phyloP scores from a whole-genome alignment of 1,140 invertebrate genomes.

The Eumeta japonica region DNA sequence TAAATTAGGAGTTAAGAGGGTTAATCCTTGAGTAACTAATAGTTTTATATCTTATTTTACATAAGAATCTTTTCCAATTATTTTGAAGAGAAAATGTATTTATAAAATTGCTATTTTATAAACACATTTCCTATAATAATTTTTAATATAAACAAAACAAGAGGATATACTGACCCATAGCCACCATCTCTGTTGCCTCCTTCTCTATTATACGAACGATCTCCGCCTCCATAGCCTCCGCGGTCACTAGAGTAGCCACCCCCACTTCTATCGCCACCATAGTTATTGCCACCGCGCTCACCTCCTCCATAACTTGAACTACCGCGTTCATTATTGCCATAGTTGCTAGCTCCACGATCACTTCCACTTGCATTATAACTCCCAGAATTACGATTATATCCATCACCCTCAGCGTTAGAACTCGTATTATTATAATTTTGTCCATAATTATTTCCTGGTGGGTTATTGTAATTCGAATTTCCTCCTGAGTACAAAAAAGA shows the following conservation, averaged over 20 bases:
- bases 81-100: too few relatives aligned
- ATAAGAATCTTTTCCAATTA: too few relatives aligned
- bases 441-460: conserved; percentile 28
- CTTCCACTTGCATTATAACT: conserved; percentile 10
- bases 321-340: conserved; percentile 33
- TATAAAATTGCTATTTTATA: too few relatives aligned
- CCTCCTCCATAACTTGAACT: conserved; percentile 35
- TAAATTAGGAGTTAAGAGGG: too few relatives aligned
- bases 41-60: too few relatives aligned
- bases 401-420: conserved; percentile 29
- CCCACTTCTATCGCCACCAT: conserved; percentile 17
- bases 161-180: conserved; percentile 39
- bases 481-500: too few relatives aligned
- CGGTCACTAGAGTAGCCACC: conserved; percentile 29
- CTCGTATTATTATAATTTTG: conserved; percentile 31
- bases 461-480: conserved; percentile 20
- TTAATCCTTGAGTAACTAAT: too few relatives aligned
- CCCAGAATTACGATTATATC: conserved; percentile 34
- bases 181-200: conserved; percentile 49
- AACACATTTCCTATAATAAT: too few relatives aligned
- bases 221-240: conserved; percentile 49
- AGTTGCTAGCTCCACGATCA: conserved; percentile 23
- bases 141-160: too few relatives aligned
- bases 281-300: conserved; percentile 31
- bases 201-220: conserved; percentile 49